These are phyloP conservation scores for Caenorhabditis inopinata DNA, from an alignment of 1,140 invertebrate genomes.

Conservation along the genomic window DNA sequence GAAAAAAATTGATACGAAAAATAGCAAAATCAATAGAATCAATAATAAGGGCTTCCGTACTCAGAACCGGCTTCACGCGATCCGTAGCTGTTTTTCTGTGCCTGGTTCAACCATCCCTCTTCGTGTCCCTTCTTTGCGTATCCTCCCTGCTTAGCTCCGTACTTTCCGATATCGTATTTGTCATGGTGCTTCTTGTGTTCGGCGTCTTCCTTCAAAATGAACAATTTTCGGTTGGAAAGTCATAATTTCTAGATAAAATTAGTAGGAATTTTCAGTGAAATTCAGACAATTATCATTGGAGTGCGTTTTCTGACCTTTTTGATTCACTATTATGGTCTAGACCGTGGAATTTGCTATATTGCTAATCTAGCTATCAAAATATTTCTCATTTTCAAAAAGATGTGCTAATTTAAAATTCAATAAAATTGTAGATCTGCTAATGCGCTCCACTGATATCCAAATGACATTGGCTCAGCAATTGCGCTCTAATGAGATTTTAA, in stretches of 20 bases:
- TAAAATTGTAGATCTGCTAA: too few species aligned
- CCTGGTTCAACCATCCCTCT: slow-evolving; percentile 13
- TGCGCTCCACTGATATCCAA: too few species aligned
- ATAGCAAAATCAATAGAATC: not conserved
- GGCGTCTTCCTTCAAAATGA: slow-evolving; percentile 14
- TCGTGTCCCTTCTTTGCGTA: slow-evolving; percentile 11
- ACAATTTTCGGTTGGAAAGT: not conserved
- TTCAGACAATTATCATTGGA: not conserved
- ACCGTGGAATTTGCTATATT: not conserved
- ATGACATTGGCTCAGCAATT: too few species aligned
- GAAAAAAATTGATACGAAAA: too few species aligned
- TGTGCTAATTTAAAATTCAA: too few species aligned
- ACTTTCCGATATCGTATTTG: slow-evolving; percentile 11
- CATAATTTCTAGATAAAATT: too few species aligned
- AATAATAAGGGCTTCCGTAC: slow-evolving; percentile 6
- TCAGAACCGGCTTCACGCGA: not conserved
- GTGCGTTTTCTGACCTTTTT: not conserved
- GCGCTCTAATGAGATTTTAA: too few species aligned
- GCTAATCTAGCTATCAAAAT: too few species aligned
- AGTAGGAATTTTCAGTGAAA: not conserved
- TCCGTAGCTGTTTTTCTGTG: not conserved
- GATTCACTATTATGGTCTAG: not conserved
- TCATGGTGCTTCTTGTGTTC: slow-evolving; percentile 1
- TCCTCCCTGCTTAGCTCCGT: slow-evolving; percentile 17
- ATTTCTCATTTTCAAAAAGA: too few species aligned